A percentile compares a stretch with the other conserved stretches of the same genome.
These are phyloP conservation scores for Morphnarchus princeps DNA, from an alignment of 2,113 vertebrate genomes.

Conservation along the genomic window DNA sequence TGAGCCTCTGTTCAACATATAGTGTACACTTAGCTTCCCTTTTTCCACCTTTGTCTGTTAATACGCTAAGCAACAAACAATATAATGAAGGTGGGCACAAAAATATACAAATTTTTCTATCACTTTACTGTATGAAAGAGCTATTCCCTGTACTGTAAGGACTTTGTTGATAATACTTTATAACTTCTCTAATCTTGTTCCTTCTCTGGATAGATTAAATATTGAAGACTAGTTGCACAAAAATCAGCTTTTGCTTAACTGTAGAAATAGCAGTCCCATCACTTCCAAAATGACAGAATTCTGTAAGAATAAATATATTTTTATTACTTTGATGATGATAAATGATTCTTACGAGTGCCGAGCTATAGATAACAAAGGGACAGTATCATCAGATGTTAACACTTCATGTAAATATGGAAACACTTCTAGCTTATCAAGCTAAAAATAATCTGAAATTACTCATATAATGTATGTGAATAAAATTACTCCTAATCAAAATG, in stretches of 20 bases:
- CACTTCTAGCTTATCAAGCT: conserved; percentile 7
- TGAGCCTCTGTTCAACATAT: neutral
- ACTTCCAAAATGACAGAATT: neutral
- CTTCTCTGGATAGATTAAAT: neutral
- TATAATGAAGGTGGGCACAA: neutral
- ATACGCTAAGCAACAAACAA: neutral
- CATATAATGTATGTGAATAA: neutral
- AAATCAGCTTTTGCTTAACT: neutral
- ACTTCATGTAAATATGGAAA: conserved; percentile 31
- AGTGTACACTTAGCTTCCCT: neutral
- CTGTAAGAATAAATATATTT: neutral
- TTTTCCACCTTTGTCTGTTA: neutral
- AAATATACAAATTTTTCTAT: neutral
- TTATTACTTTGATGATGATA: neutral
- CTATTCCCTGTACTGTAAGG: neutral
- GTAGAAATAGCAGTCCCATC: neutral
- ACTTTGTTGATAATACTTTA: neutral
- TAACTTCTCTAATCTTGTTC: neutral
- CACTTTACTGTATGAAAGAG: neutral
- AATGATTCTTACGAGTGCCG: neutral
- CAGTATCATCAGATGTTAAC: conserved; percentile 35
- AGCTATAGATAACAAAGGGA: neutral
- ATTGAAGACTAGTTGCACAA: neutral
- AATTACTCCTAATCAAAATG: conserved; percentile 34
- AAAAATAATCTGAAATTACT: conserved; percentile 46